Base-by-base conservation (phyloP, 2,113 vertebrate genomes). In the Hippocampus mohnikei region DNA sequence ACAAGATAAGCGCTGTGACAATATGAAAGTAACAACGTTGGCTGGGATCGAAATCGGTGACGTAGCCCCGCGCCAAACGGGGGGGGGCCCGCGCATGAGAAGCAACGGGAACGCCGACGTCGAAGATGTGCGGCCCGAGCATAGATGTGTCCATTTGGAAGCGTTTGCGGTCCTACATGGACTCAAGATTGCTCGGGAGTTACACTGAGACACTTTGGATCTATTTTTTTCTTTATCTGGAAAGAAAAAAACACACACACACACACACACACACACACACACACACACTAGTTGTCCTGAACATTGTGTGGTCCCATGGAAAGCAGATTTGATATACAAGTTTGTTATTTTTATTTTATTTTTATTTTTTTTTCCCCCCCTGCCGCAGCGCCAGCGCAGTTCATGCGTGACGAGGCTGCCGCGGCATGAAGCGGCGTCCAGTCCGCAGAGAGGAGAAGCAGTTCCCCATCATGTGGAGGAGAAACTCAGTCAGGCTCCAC, bases 321-420 rank as follows among this genome's bases (percentile, higher is more conserved):
- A 44, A 40, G 42, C 62, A 44, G 42, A 64, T 63, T 64, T 37
- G 33, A 44, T 44, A 64, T 42, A 25, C 40, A 64, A 42, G 62
- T 42, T 64, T 41, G 21, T 23, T 23, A 64, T 64, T 64, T 44
- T 23, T 6, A 37, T 29, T 37, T 37, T 37, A 6, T 37, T 37
- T 37, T 37, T 37, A 37, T 37, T 37, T 37, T 37, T 33, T 37
- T 37, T 5, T 5, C 29, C 61, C 62, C 62, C 61, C 62, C 62
- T 42, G 40, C 21, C 44, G 62, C 8, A 44, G 40, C 37, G 40
- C 41, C 37, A 44, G 20, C 41, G 21, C 62, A 44, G 21, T 13
- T 64, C 62, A 64, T 64, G 62, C n/a, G 62, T 64, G 62, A 44
- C 44, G 62, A 64, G 33, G 33, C 33, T 40, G 60, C 60, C n/a